Conservation (phyloP, 2,113 vertebrate species). For the Lepisosteus osseus region DNA sequence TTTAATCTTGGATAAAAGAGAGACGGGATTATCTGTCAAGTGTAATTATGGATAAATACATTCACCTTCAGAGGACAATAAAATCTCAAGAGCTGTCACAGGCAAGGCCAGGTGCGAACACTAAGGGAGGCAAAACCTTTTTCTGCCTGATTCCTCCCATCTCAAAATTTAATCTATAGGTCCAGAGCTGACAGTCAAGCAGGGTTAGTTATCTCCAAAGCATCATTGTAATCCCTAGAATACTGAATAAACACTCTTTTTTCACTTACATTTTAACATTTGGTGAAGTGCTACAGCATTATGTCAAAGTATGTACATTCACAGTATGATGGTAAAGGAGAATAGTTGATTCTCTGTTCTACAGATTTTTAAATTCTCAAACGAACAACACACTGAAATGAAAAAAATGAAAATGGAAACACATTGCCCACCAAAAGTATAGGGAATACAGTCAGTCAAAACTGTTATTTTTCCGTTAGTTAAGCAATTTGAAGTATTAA, state of each 20-base stretch:
- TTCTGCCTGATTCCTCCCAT: background rate
- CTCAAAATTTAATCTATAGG: background rate
- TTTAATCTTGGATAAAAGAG: background rate
- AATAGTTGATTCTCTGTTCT: too few species aligned
- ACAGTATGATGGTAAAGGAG: too few species aligned
- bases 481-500: too few species aligned
- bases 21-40: background rate
- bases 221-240: too few species aligned
- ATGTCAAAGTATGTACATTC: too few species aligned
- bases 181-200: background rate
- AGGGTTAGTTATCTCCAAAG: background rate
- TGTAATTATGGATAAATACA: background rate
- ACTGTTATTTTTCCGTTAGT: too few species aligned
- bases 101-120: background rate
- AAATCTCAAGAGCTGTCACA: background rate
- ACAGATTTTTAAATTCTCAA: too few species aligned
- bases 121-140: background rate
- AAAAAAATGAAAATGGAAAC: too few species aligned
- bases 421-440: too few species aligned
- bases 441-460: too few species aligned
- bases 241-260: background rate
- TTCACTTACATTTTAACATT: background rate
- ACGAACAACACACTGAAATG: too few species aligned
- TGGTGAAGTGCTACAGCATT: too few species aligned
- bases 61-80: background rate